phyloP scores from a whole-genome alignment of 2,888 invertebrate species.

The Tenthredo distinguenda region DNA sequence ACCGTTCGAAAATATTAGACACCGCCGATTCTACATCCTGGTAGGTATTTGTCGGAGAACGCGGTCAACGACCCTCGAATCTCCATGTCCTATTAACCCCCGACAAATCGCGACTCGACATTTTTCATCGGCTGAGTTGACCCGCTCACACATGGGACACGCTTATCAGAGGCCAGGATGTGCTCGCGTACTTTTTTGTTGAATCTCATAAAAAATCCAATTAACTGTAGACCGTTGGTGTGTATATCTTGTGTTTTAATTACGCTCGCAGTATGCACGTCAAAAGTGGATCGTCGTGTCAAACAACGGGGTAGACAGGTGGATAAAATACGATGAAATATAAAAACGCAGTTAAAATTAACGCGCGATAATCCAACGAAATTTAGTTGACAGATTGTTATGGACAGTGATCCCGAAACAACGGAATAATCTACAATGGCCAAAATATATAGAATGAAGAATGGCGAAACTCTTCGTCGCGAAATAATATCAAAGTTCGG shows the following conservation, averaged over 20 bases:
- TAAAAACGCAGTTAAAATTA: not conserved
- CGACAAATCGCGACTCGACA: conserved; percentile 2
- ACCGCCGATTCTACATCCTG: not conserved
- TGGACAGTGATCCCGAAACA: not conserved
- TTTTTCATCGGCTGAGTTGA: not conserved
- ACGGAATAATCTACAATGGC: not conserved
- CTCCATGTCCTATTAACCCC: conserved; percentile 19
- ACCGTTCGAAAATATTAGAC: not conserved
- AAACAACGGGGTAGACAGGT: not conserved
- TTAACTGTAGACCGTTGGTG: conserved; percentile 16
- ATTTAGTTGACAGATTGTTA: not conserved
- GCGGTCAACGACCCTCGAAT: conserved; percentile 42
- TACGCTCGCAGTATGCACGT: not conserved
- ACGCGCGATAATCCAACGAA: not conserved
- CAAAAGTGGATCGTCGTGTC: not conserved
- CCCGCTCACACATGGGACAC: not conserved
- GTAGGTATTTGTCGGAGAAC: conserved; percentile 3
- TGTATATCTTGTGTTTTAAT: conserved; percentile 32
- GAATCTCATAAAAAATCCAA: conserved; percentile 47
- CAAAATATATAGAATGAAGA: not conserved
- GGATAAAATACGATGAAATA: not conserved
- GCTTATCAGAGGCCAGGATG: conserved; percentile 24
- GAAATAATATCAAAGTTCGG: conserved; percentile 20
- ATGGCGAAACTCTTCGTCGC: not conserved
- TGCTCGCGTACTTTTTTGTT: conserved; percentile 1